A percentile compares a stretch with the other conserved stretches of the same genome.
Evolutionary conservation across 1,140 invertebrate species (phyloP).

Genomic region (Lycorma delicatula): DNA sequence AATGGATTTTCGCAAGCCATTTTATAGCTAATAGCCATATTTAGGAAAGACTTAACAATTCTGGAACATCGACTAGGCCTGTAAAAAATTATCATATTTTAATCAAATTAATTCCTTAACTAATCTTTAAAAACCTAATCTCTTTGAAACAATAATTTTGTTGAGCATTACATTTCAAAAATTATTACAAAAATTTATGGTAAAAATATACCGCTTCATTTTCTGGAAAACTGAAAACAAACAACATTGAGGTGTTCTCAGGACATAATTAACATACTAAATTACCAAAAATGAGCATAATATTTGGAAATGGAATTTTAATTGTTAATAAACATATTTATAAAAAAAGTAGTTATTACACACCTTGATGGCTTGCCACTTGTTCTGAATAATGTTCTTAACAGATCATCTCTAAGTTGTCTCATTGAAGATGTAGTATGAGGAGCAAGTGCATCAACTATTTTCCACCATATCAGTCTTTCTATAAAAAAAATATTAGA

Average conservation of each 20-base stretch:
- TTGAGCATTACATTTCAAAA: no score
- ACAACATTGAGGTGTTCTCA: no score
- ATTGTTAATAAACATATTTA: no score
- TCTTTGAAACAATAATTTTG: no score
- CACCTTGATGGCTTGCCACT: slow-evolving; percentile 16
- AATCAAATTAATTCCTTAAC: no score
- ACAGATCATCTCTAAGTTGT: slow-evolving; percentile 19
- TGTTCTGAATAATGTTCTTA: slow-evolving; percentile 18
- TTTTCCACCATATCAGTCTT: slow-evolving; percentile 26
- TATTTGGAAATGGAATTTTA: no score
- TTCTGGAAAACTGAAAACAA: no score
- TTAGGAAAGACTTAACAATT: slow-evolving; percentile 23
- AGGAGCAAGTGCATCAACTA: slow-evolving; percentile 20
- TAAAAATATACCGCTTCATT: no score
- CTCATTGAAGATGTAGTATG: slow-evolving; percentile 23
- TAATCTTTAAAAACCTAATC: no score
- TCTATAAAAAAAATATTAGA: slow-evolving; percentile 23
- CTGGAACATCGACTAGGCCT: slow-evolving; percentile 20
- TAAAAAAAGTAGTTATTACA: neutral
- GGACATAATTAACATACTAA: no score
- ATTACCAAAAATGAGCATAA: no score
- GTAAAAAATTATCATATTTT: slow-evolving; percentile 3
- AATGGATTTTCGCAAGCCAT: slow-evolving; percentile 17
- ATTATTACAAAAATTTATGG: no score
- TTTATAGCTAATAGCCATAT: slow-evolving; percentile 25